These are phyloP conservation scores for Eupithecia insigniata DNA, from an alignment of 2,888 invertebrate species.

Conservation along the genomic window DNA sequence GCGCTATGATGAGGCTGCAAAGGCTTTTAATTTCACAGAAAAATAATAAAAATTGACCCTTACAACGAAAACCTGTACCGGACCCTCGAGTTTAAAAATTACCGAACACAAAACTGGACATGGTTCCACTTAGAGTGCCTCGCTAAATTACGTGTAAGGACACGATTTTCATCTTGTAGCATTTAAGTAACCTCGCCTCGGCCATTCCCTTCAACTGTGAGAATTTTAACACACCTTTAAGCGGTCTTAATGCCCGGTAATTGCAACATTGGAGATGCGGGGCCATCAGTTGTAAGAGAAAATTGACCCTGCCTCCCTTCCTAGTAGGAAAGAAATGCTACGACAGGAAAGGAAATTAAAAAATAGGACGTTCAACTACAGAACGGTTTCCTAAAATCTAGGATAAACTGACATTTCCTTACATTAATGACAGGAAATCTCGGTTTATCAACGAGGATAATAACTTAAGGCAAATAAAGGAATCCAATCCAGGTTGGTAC, in stretches of 20 bases:
- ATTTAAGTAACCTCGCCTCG: conserved; percentile 69
- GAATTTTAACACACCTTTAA: conserved; percentile 71
- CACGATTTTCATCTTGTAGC: conserved; percentile 68
- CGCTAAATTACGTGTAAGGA: conserved; percentile 59
- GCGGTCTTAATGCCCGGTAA: conserved; percentile 73
- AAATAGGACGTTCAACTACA: neutral
- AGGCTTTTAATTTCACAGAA: neutral
- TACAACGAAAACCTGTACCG: neutral
- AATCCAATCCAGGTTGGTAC: neutral
- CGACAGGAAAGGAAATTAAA: neutral
- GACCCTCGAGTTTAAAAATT: conserved; percentile 51
- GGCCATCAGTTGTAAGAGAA: conserved; percentile 36
- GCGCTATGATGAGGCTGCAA: neutral
- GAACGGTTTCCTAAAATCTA: too few species aligned
- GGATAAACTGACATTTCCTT: too few species aligned
- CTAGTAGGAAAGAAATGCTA: neutral
- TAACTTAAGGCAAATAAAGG: neutral
- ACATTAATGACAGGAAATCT: neutral
- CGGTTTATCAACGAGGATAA: neutral
- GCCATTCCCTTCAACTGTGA: conserved; percentile 69
- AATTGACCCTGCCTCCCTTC: conserved; percentile 24
- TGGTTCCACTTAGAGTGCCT: conserved; percentile 32
- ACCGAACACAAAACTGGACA: conserved; percentile 39
- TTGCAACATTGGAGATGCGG: conserved; percentile 49
- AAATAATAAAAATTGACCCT: neutral